A percentile compares a stretch with the other conserved stretches of the same genome.
Evolutionary conservation across 2,113 vertebrate species (phyloP).

Genomic region (Ochotona curzoniae): DNA sequence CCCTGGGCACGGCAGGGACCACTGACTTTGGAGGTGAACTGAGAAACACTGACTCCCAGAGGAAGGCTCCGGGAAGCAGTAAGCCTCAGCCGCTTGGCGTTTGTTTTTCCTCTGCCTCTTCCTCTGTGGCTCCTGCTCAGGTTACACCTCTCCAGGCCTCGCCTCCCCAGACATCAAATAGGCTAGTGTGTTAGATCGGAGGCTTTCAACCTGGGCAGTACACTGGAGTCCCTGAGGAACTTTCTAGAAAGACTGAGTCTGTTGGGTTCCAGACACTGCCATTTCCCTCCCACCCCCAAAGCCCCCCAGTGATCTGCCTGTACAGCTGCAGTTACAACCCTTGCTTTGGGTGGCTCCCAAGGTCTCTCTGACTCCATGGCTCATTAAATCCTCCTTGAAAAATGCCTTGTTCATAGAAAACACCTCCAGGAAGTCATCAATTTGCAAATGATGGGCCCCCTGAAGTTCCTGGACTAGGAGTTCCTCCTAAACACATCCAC

Average conservation of each 20-base stretch:
- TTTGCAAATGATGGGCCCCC: slow-evolving; percentile 14
- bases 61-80: neutral
- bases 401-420: slow-evolving; percentile 52
- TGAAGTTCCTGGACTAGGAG: neutral
- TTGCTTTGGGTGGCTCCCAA: slow-evolving; percentile 12
- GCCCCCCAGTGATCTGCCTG: neutral
- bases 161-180: neutral
- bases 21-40: neutral
- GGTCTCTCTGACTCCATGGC: neutral
- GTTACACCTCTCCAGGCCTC: neutral
- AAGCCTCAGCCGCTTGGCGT: neutral
- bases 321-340: neutral
- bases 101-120: neutral
- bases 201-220: neutral
- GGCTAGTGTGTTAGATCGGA: neutral
- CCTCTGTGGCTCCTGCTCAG: neutral
- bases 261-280: neutral
- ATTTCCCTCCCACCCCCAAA: neutral
- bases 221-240: neutral
- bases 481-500: neutral
- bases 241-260: slow-evolving; percentile 7
- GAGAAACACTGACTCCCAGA: neutral
- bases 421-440: slow-evolving; percentile 45
- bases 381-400: slow-evolving; percentile 48
- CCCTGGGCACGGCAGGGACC: neutral